Evolutionary conservation across 2,797 vertebrate genomes (phyloP).

Genomic region (Austrolebias charrua): DNA sequence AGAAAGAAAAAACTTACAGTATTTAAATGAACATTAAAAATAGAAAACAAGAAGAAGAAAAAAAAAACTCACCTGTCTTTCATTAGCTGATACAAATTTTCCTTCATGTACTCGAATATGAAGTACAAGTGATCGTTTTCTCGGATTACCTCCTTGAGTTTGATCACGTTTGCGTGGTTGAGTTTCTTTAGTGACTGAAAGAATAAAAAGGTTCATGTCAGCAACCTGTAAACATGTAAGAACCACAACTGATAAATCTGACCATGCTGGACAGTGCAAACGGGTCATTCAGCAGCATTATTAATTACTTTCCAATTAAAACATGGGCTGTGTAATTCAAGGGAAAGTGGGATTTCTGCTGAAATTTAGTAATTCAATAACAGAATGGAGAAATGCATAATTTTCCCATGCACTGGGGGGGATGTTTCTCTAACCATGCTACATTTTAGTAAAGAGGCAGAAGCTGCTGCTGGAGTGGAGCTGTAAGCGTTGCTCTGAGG

Average conservation of each 20-base stretch:
- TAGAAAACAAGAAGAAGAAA: background rate
- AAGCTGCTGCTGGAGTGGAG: constrained; percentile 29
- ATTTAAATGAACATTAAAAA: background rate
- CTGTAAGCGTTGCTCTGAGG: constrained; percentile 27
- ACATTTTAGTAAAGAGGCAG: constrained; percentile 42
- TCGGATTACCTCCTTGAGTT: constrained; percentile 97
- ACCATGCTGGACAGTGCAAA: constrained; percentile 63
- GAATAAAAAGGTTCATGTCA: constrained; percentile 25
- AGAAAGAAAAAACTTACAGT: constrained; percentile 3
- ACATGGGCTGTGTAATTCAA: constrained; percentile 22
- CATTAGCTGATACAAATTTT: constrained; percentile 98
- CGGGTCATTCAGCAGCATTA: constrained; percentile 54
- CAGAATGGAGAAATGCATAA: constrained; percentile 43
- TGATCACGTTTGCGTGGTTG: constrained; percentile 97
- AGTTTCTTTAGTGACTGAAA: constrained; percentile 97
- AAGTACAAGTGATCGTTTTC: constrained; percentile 99
- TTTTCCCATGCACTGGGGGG: constrained; percentile 58
- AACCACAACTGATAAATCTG: constrained; percentile 11
- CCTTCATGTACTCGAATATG: constrained; percentile 99
- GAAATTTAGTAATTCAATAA: constrained; percentile 20
- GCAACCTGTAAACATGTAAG: background rate
- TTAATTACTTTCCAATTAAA: constrained; percentile 8
- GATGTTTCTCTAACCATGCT: constrained; percentile 62
- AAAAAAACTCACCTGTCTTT: constrained; percentile 88
- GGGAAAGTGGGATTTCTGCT: constrained; percentile 34